Percentiles rank a stretch among this genome's conserved stretches.
These are phyloP conservation scores for Zenarchopterus dispar DNA, from an alignment of 2,797 vertebrate genomes.

Conservation along the genomic window DNA sequence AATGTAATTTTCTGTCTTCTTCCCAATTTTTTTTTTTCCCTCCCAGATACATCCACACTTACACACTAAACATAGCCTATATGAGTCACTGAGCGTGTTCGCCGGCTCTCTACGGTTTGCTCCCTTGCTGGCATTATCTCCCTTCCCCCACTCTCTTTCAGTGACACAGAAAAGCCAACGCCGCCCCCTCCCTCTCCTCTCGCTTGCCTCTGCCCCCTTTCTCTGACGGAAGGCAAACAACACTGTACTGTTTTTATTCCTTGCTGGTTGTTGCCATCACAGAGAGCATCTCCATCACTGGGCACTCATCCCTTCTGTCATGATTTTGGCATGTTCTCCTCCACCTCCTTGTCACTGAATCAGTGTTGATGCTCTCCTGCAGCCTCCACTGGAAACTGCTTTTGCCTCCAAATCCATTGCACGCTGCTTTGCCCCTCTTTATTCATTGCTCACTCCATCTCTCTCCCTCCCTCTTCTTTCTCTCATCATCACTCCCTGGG, in stretches of 20 bases:
- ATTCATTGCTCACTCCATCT: conserved; percentile 71
- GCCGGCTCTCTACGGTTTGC: conserved; percentile 62
- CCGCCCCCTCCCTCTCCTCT: conserved; percentile 63
- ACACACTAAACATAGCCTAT: conserved; percentile 53
- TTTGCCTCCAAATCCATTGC: conserved; percentile 72
- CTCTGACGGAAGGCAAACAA: conserved; percentile 70
- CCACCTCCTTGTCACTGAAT: conserved; percentile 41
- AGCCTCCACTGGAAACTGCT: conserved; percentile 64
- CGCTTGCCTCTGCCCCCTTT: conserved; percentile 54
- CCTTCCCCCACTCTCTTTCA: conserved; percentile 82
- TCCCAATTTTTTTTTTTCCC: conserved; percentile 33
- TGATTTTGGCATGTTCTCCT: conserved; percentile 23
- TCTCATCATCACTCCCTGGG: conserved; percentile 73
- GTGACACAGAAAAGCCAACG: conserved; percentile 84
- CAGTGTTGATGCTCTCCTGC: conserved; percentile 60
- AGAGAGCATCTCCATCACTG: conserved; percentile 33
- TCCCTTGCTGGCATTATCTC: conserved; percentile 77
- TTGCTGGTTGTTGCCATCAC: conserved; percentile 23
- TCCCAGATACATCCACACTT: conserved; percentile 48
- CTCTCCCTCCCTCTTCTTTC: conserved; percentile 58
- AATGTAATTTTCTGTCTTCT: conserved; percentile 64
- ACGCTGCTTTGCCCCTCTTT: conserved; percentile 48
- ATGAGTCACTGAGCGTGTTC: conserved; percentile 75
- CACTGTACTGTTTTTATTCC: conserved; percentile 59
- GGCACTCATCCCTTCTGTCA: conserved; percentile 50